Percentiles rank a stretch among this genome's conserved stretches.
These are phyloP conservation scores for Girardinichthys multiradiatus DNA, from an alignment of 2,113 vertebrate genomes.

Conservation along the genomic window DNA sequence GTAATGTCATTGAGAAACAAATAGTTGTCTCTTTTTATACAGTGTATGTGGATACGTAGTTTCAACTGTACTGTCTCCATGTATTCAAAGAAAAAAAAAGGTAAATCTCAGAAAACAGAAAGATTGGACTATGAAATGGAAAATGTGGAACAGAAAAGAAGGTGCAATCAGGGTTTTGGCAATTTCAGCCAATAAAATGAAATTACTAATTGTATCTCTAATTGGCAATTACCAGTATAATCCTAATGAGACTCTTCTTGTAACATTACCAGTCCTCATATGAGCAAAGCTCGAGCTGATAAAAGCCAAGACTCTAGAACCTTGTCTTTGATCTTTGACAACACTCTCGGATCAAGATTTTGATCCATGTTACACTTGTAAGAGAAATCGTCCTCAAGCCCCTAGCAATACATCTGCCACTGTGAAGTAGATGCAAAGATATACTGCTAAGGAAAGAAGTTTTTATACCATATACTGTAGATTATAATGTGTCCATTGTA, in stretches of 20 bases:
- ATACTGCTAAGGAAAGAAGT: too few species aligned
- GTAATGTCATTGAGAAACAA: too few species aligned
- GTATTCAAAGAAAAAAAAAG: neutral
- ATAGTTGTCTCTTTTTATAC: too few species aligned
- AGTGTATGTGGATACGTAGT: too few species aligned
- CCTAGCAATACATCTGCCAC: neutral
- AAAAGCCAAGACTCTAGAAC: conserved; percentile 3
- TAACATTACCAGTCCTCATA: neutral
- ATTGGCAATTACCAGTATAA: neutral
- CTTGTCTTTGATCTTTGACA: conserved; percentile 11
- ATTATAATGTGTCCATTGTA: too few species aligned
- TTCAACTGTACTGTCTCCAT: too few species aligned
- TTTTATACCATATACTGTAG: too few species aligned
- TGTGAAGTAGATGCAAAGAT: neutral
- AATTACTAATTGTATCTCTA: conserved; percentile 10
- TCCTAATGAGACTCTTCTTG: neutral
- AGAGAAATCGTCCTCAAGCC: neutral
- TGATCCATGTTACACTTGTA: conserved; percentile 3
- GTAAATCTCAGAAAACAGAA: neutral
- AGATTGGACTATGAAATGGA: neutral
- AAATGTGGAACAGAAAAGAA: neutral
- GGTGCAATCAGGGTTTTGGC: neutral
- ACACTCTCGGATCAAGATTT: conserved; percentile 9
- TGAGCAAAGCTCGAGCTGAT: conserved; percentile 1
- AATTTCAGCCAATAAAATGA: conserved; percentile 1